phyloP scores from a whole-genome alignment of 2,113 vertebrate species.

The Cinclus mexicanus region DNA sequence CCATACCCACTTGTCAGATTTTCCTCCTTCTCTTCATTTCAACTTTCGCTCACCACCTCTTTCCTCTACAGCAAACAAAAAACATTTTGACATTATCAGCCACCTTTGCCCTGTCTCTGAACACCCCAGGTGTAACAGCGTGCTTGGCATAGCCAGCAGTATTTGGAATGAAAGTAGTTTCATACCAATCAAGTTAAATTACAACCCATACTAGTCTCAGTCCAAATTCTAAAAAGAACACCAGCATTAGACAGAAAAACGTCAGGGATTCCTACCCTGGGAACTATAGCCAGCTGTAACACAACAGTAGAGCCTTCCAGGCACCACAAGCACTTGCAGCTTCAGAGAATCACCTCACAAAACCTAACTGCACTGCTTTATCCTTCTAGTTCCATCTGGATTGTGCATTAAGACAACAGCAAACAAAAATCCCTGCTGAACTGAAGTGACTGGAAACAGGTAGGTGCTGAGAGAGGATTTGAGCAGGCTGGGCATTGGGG shows the following conservation, averaged over 20 bases:
- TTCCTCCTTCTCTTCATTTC: background rate
- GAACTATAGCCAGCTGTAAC: background rate
- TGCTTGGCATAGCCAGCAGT: background rate
- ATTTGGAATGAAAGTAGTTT: conserved; percentile 8
- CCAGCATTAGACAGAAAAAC: background rate
- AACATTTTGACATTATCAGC: background rate
- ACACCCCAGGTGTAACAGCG: background rate
- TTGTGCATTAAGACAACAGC: background rate
- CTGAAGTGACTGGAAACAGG: background rate
- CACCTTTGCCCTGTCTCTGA: conserved; percentile 24
- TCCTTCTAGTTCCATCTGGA: background rate
- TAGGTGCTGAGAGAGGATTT: background rate
- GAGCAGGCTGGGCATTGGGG: background rate
- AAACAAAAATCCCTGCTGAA: background rate
- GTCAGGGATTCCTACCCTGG: background rate
- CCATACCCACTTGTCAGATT: background rate
- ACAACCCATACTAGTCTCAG: background rate
- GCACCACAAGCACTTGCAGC: background rate
- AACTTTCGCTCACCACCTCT: background rate
- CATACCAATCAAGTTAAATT: conserved; percentile 56
- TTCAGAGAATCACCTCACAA: background rate
- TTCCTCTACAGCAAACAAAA: background rate
- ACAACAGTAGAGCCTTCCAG: background rate
- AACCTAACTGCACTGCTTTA: background rate
- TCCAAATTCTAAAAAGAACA: background rate